Evolutionary conservation across 2,113 vertebrate species (phyloP).

Genomic region (Crotalus tigris): DNA sequence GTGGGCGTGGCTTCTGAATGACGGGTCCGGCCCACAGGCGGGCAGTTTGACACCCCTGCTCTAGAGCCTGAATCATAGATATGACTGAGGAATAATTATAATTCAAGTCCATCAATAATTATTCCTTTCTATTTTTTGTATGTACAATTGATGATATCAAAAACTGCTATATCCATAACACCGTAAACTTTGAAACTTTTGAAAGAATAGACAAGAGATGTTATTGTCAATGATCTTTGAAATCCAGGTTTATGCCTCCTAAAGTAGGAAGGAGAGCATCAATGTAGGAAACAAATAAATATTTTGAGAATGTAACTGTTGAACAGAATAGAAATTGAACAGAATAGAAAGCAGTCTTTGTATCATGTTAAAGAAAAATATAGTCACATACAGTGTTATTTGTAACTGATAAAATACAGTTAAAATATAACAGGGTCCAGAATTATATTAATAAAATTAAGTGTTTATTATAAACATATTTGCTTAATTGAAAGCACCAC

Average conservation of each 20-base stretch:
- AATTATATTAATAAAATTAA: constrained; percentile 2
- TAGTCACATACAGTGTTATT: background rate
- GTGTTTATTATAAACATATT: constrained; percentile 15
- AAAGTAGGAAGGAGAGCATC: background rate
- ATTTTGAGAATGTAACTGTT: background rate
- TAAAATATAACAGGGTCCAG: background rate
- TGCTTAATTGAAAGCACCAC: constrained; percentile 25
- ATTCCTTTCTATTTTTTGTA: background rate
- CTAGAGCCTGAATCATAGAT: background rate
- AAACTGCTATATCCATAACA: background rate
- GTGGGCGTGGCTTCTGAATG: too few species aligned
- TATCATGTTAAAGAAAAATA: constrained; percentile 21
- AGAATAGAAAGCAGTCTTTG: constrained; percentile 13
- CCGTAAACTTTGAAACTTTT: background rate
- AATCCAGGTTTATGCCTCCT: background rate
- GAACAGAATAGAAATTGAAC: constrained; percentile 6
- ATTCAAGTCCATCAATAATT: background rate
- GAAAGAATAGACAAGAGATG: background rate
- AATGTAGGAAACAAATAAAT: background rate
- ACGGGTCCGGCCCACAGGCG: too few species aligned
- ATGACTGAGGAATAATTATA: background rate
- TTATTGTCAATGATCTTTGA: background rate
- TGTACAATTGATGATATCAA: background rate
- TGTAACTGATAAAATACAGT: background rate
- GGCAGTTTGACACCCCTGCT: too few species aligned